Evolutionary conservation across 2,113 vertebrate species (phyloP).

Genomic region (Calonectris borealis): DNA sequence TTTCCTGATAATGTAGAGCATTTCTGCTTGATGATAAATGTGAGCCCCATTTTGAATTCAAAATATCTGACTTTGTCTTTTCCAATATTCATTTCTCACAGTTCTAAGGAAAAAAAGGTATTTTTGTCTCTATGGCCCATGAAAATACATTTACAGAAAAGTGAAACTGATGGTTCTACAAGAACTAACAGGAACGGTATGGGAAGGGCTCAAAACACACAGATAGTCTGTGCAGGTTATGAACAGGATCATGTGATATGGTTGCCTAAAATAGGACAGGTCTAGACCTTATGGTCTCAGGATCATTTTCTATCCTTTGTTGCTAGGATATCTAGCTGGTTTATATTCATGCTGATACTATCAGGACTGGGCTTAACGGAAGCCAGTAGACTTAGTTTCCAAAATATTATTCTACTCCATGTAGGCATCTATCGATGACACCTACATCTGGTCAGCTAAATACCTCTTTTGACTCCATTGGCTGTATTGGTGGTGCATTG

Average conservation of each 20-base stretch:
- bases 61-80: not conserved
- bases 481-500: not conserved
- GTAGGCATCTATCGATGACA: not conserved
- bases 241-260: not conserved
- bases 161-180: not conserved
- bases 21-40: not conserved
- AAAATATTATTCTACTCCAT: not conserved
- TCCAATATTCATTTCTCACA: not conserved
- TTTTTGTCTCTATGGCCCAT: not conserved
- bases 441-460: not conserved
- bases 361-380: not conserved
- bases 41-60: not conserved
- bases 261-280: not conserved
- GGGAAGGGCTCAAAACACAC: not conserved
- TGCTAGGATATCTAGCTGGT: not conserved
- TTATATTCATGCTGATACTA: not conserved
- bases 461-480: not conserved
- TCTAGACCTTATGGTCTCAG: not conserved
- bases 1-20: not conserved
- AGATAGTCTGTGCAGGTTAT: not conserved
- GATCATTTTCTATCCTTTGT: not conserved
- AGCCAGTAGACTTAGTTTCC: not conserved
- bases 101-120: not conserved
- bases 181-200: not conserved
- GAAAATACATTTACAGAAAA: not conserved